A percentile compares a stretch with the other conserved stretches of the same genome.
Conservation (phyloP, 2,113 vertebrate genomes). For the Ginglymostoma cirratum region DNA sequence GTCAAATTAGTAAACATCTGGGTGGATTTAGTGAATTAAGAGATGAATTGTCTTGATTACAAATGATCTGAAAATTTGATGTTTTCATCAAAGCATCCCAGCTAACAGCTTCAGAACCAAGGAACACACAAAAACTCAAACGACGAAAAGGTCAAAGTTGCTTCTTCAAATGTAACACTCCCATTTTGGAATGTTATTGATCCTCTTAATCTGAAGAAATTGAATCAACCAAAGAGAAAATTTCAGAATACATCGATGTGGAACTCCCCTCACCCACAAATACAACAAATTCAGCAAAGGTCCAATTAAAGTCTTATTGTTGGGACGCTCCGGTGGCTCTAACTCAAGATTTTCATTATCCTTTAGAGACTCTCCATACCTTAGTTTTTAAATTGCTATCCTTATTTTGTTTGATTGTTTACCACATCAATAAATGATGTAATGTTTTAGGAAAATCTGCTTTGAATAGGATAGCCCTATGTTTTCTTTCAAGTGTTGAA, state of each 20-base stretch:
- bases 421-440: background rate
- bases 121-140: background rate
- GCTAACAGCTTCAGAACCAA: background rate
- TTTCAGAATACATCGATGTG: background rate
- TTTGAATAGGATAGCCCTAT: background rate
- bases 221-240: background rate
- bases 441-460: background rate
- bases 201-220: background rate
- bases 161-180: background rate
- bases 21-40: background rate
- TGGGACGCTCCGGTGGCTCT: background rate
- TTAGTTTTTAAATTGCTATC: background rate
- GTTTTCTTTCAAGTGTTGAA: background rate
- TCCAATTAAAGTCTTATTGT: background rate
- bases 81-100: background rate
- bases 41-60: background rate
- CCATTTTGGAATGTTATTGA: background rate
- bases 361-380: background rate
- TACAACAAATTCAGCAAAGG: background rate
- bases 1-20: background rate
- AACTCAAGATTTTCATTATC: background rate
- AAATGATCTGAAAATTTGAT: background rate
- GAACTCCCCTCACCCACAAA: background rate
- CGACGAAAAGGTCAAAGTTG: background rate
- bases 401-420: background rate